Percentiles rank a stretch among this genome's conserved stretches.
These are phyloP conservation scores for Pocillopora verrucosa DNA, from an alignment of 64 coral and sea anemone species.

Conservation along the genomic window DNA sequence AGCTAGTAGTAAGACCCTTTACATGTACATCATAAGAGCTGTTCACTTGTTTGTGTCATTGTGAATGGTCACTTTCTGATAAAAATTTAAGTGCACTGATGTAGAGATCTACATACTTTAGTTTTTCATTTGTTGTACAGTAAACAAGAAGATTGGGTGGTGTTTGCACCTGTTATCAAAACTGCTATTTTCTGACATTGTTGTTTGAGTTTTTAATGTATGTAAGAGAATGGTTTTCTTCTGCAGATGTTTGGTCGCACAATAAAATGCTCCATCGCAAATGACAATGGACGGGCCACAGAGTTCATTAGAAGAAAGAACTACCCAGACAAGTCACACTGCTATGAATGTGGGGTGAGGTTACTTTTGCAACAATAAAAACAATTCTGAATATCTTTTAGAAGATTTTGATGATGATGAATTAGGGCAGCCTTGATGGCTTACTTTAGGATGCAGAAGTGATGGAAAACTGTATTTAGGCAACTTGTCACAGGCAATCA, in stretches of 20 bases:
- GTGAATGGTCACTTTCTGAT: no score
- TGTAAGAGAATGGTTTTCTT: background rate
- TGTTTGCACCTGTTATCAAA: background rate
- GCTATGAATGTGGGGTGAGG: conserved; percentile 99
- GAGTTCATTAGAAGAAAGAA: conserved; percentile 92
- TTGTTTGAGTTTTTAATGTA: background rate
- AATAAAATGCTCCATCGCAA: conserved; percentile 93
- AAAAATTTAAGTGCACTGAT: no score
- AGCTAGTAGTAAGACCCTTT: no score
- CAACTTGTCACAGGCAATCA: no score
- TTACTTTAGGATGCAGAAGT: no score
- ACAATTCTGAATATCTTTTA: background rate
- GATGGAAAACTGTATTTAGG: no score
- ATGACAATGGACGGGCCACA: conserved; percentile 90
- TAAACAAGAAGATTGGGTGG: background rate
- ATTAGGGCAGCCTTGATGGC: background rate
- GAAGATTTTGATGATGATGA: background rate
- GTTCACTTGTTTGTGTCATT: no score
- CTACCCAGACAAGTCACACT: conserved; percentile 92
- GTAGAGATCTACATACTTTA: no score
- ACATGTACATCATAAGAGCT: no score
- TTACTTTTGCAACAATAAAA: background rate
- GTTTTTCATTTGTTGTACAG: no score
- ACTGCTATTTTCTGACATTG: background rate
- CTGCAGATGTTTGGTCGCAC: conserved; percentile 98